These are phyloP conservation scores for Leiothrix lutea DNA, from an alignment of 2,113 vertebrate species.

Conservation along the genomic window DNA sequence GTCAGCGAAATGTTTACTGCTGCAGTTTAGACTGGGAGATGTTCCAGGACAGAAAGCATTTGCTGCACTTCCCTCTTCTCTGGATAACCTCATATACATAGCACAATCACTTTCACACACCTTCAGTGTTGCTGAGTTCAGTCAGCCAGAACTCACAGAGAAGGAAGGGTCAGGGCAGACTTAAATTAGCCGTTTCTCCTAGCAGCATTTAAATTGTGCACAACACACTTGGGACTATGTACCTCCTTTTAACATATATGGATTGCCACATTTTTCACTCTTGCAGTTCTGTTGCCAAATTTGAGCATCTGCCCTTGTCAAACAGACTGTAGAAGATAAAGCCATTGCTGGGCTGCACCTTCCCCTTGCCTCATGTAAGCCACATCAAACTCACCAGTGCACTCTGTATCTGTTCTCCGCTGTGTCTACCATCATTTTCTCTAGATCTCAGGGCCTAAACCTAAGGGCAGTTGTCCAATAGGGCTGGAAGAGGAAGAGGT, in stretches of 20 bases:
- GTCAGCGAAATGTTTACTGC: accelerated
- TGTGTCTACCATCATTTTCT: background rate
- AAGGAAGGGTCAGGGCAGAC: background rate
- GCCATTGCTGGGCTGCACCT: background rate
- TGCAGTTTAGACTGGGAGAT: background rate
- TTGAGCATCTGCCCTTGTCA: background rate
- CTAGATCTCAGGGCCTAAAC: background rate
- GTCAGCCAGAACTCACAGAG: background rate
- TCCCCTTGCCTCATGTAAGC: no score
- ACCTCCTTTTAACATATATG: background rate
- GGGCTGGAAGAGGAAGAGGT: background rate
- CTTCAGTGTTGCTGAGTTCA: background rate
- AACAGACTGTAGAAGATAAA: background rate
- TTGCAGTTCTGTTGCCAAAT: no score
- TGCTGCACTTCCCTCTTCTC: background rate
- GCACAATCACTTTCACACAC: background rate
- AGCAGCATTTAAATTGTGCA: background rate
- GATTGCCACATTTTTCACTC: background rate
- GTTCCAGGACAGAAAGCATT: background rate
- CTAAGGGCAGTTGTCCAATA: background rate
- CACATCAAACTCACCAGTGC: background rate
- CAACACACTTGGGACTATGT: background rate
- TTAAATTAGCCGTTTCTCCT: background rate
- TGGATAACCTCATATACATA: background rate
- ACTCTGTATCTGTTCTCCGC: background rate